Percentiles rank a stretch among this genome's conserved stretches.
These are phyloP conservation scores for Poecilia latipinna DNA, from an alignment of 2,113 vertebrate species.

Conservation along the genomic window DNA sequence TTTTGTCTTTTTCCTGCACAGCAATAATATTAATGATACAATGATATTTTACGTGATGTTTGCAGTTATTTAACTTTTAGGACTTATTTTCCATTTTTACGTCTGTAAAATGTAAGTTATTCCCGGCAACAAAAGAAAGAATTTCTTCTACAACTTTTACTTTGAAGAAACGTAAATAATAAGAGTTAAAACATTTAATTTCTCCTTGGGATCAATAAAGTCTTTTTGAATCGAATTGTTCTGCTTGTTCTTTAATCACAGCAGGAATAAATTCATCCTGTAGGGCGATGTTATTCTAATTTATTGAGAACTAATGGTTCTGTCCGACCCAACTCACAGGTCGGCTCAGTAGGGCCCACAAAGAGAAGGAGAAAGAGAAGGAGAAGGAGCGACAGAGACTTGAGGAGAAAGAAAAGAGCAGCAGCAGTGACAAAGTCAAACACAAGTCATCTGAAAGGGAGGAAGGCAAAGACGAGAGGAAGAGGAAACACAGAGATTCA, in stretches of 20 bases:
- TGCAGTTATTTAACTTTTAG: too few relatives aligned
- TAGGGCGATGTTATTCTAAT: too few relatives aligned
- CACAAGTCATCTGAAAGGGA: constrained; percentile 62
- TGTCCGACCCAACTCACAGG: constrained; percentile 56
- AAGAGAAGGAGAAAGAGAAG: constrained; percentile 78
- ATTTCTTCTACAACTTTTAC: too few relatives aligned
- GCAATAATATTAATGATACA: too few relatives aligned
- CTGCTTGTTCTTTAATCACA: background rate
- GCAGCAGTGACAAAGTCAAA: constrained; percentile 48
- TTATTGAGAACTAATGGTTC: background rate
- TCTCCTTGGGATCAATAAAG: background rate
- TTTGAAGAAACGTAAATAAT: too few relatives aligned
- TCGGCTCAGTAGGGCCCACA: constrained; percentile 82
- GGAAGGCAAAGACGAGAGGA: constrained; percentile 67
- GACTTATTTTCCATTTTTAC: too few relatives aligned
- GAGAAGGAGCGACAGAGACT: constrained; percentile 51
- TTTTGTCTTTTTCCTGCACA: too few relatives aligned
- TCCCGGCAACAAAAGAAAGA: too few relatives aligned
- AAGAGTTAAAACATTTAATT: too few relatives aligned
- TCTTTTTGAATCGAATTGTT: background rate
- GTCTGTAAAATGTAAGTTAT: too few relatives aligned
- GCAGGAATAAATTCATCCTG: background rate
- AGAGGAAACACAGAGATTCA: constrained; percentile 77
- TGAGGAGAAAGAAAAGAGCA: constrained; percentile 58
- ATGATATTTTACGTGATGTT: too few relatives aligned